A percentile compares a stretch with the other conserved stretches of the same genome.
phyloP scores from a whole-genome alignment of 2,797 vertebrate species.

The Sternotherus odoratus region DNA sequence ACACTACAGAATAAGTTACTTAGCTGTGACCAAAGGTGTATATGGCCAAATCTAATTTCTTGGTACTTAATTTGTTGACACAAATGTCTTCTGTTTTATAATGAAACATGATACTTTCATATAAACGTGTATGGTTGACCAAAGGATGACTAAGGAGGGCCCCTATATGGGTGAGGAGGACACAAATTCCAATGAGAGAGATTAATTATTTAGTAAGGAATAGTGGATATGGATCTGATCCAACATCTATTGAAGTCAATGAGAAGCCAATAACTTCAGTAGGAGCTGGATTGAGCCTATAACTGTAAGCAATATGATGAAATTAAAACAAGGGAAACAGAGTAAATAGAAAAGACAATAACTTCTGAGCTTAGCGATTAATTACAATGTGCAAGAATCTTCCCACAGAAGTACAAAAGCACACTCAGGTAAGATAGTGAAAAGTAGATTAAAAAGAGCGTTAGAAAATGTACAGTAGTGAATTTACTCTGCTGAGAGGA shows the following conservation, averaged over 20 bases:
- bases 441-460: slow-evolving; percentile 21
- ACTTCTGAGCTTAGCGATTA: not conserved
- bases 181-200: not conserved
- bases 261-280: not conserved
- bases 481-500: not conserved
- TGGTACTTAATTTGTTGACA: slow-evolving; percentile 30
- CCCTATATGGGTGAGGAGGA: not conserved
- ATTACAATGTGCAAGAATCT: not conserved
- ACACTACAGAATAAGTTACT: slow-evolving; percentile 53
- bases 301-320: not conserved
- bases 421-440: not conserved
- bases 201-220: not conserved
- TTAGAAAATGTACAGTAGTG: not conserved
- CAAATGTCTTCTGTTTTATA: slow-evolving; percentile 12
- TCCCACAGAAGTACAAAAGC: slow-evolving; percentile 9
- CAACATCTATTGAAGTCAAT: not conserved
- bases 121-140: not conserved
- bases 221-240: not conserved
- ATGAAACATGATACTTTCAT: slow-evolving; percentile 45
- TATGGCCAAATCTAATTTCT: not conserved
- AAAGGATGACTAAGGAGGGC: not conserved
- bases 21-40: slow-evolving; percentile 38
- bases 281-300: not conserved
- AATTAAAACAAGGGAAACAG: not conserved
- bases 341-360: not conserved